Conservation (phyloP, 2,888 invertebrate species). For the Mactromeris polynyma region DNA sequence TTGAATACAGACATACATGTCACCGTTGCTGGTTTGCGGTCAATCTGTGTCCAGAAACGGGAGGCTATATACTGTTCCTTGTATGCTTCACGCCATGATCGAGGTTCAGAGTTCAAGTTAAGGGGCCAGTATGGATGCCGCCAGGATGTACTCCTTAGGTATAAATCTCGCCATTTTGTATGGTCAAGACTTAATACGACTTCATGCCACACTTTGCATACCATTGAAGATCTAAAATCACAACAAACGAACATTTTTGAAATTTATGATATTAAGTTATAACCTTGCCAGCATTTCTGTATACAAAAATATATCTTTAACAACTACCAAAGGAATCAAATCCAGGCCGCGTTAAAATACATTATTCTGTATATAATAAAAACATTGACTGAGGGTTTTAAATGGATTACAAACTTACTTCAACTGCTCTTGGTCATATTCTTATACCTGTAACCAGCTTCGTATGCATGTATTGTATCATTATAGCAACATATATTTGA, state of each 20-base stretch:
- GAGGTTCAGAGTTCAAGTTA: slow-evolving; percentile 76
- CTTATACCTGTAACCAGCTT: too few relatives aligned
- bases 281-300: too few relatives aligned
- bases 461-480: too few relatives aligned
- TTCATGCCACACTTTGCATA: slow-evolving; percentile 83
- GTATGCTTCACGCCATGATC: slow-evolving; percentile 82
- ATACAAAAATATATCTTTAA: too few relatives aligned
- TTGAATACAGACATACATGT: slow-evolving; percentile 78
- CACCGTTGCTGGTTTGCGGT: slow-evolving; percentile 63
- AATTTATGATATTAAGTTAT: too few relatives aligned
- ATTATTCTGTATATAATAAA: too few relatives aligned
- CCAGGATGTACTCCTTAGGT: slow-evolving; percentile 80
- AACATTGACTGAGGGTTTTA: too few relatives aligned
- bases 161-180: slow-evolving; percentile 81
- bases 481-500: too few relatives aligned
- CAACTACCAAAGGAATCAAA: too few relatives aligned
- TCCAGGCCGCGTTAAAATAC: too few relatives aligned
- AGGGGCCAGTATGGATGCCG: slow-evolving; percentile 84
- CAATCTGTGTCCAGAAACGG: slow-evolving; percentile 77
- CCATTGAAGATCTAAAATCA: slow-evolving; percentile 71
- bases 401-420: too few relatives aligned
- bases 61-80: slow-evolving; percentile 78
- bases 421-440: too few relatives aligned
- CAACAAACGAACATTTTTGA: not conserved
- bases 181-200: slow-evolving; percentile 80